Percentiles rank a stretch among this genome's conserved stretches.
phyloP scores from a whole-genome alignment of 2,113 vertebrate genomes.

The Speoplatyrhinus poulsoni region DNA sequence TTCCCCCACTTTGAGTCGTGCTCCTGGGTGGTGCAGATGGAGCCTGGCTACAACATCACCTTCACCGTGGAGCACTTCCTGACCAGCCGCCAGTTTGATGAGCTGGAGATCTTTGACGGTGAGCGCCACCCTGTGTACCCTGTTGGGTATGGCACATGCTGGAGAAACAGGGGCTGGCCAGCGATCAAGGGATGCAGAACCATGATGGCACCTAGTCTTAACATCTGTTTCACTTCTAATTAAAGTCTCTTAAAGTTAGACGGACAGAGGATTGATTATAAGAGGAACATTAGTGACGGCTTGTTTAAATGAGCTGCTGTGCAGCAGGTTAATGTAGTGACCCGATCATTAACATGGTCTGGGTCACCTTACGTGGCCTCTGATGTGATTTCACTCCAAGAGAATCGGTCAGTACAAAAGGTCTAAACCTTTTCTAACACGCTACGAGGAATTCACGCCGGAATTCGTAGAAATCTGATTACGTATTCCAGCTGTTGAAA shows the following conservation, averaged over 20 bases:
- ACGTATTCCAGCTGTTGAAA: not conserved
- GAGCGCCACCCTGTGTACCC: conserved; percentile 45
- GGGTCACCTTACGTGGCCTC: not conserved
- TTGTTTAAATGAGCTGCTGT: too few species aligned
- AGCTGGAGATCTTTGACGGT: conserved; percentile 98
- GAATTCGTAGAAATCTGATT: not conserved
- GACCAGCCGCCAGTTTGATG: conserved; percentile 93
- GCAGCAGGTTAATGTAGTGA: not conserved
- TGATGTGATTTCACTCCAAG: conserved; percentile 2
- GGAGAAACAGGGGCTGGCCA: too few species aligned
- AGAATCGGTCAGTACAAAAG: not conserved
- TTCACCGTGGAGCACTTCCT: conserved; percentile 94
- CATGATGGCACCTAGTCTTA: too few species aligned
- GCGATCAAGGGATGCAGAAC: too few species aligned
- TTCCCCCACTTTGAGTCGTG: conserved; percentile 97
- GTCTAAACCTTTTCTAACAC: not conserved
- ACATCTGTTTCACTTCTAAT: too few species aligned
- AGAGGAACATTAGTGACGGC: too few species aligned
- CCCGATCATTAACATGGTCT: not conserved
- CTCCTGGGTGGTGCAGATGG: conserved; percentile 93
- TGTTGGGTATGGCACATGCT: not conserved
- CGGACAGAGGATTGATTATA: too few species aligned
- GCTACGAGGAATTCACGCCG: not conserved
- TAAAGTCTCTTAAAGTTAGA: too few species aligned
- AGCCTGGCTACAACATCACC: conserved; percentile 89